A percentile compares a stretch with the other conserved stretches of the same genome.
phyloP scores from a whole-genome alignment of 2,113 vertebrate genomes.

The Epinephelus fuscoguttatus region DNA sequence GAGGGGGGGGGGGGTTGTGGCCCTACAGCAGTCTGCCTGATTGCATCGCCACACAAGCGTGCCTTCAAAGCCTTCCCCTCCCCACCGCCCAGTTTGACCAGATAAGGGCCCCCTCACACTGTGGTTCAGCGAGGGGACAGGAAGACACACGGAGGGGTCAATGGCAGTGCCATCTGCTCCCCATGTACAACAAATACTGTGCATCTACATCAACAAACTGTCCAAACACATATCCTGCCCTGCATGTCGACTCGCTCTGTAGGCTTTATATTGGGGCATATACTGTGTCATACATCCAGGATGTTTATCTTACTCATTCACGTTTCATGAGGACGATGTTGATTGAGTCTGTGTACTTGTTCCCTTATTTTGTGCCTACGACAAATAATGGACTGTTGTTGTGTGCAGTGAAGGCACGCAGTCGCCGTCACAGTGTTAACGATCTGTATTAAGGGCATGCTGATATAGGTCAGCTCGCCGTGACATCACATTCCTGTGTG shows the following conservation, averaged over 20 bases:
- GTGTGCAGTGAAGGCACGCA: neutral
- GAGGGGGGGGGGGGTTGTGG: constrained; percentile 35
- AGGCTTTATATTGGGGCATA: constrained; percentile 50
- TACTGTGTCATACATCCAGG: constrained; percentile 48
- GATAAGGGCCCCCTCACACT: constrained; percentile 81
- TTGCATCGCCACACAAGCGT: constrained; percentile 83
- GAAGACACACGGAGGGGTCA: constrained; percentile 83
- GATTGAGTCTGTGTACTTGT: constrained; percentile 51
- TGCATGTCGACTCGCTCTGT: constrained; percentile 16
- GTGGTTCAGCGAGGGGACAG: constrained; percentile 84
- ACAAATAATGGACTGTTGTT: constrained; percentile 25
- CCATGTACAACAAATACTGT: constrained; percentile 61
- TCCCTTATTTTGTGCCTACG: constrained; percentile 21
- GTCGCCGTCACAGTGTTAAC: constrained; percentile 43
- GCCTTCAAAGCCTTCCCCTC: constrained; percentile 84
- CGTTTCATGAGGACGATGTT: constrained; percentile 49
- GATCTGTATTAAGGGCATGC: constrained; percentile 41
- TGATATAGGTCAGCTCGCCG: constrained; percentile 55
- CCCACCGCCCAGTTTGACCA: constrained; percentile 82
- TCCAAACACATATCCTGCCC: constrained; percentile 45
- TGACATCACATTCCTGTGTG: constrained; percentile 67
- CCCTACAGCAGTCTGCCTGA: constrained; percentile 81
- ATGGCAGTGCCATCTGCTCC: constrained; percentile 75
- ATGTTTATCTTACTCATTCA: constrained; percentile 50
- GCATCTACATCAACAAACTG: constrained; percentile 64